Base-by-base conservation (phyloP, 1,140 invertebrate genomes). In the Drosophila watanabei region DNA sequence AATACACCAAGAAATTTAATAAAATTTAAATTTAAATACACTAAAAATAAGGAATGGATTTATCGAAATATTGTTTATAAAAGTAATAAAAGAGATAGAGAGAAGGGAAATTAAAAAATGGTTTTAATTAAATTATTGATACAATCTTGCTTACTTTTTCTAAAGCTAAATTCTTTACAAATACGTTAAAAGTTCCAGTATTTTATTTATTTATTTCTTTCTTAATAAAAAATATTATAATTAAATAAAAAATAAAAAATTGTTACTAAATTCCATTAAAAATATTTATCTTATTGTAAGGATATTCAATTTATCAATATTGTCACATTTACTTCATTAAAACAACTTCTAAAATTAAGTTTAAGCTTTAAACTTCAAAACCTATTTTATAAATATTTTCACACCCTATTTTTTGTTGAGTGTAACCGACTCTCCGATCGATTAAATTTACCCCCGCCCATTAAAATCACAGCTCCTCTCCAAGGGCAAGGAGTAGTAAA, bases 401-500 rank as follows among this genome's bases (percentile, higher is more conserved):
- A 24, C 1, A 13, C 1, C 24, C 9, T 16, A 1, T 48, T 48
- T 57, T 57, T 24, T 1, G 14, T 39, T 4, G 1, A 57, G 54
- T 57, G 54, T 24, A 57, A 11, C 5, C 54, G n/a, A n/a, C 35
- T n/a, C 54, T 57, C 54, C 35, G 54, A 57, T 57, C 54, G 54
- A 57, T 57, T 57, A 39, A 39, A 57, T 39, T 11, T 57, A 51
- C 35, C 35, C 48, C 46, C 56, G 18, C 49, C 48, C 32, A n/a
- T 37, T 33, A n/a, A 33, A 57, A 35, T 56, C 60, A 61, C n/a
- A 61, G 54, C 71, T 75, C 61, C 62, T 69, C 63, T 78, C 54
- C 80, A 83, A 80, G 70, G 70, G 64, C 63, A 75, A 69, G 54
- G 14, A 57, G 54, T 24, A n/a, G 20, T 16, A 43, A 24, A 49